phyloP scores from a whole-genome alignment of 92 coral and sea anemone genomes.

The Epizoanthus fatuus region DNA sequence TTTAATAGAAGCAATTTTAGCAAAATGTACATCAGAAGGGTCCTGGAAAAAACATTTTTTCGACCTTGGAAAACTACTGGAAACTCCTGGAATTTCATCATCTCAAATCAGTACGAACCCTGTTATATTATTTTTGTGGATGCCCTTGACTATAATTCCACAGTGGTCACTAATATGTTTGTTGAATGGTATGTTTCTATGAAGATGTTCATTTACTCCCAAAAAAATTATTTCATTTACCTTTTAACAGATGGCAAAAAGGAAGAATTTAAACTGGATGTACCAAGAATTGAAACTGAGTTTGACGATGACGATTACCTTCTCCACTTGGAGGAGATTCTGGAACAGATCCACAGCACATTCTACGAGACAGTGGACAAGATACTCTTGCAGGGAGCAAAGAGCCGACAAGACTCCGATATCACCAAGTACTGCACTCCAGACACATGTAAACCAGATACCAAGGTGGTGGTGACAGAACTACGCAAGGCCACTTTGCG shows the following conservation, averaged over 20 bases:
- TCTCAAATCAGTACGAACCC: no score
- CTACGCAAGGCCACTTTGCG: constrained; percentile 78
- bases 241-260: constrained; percentile 3
- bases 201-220: no score
- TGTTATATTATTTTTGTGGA: no score
- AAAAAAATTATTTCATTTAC: not conserved
- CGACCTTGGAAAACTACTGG: no score
- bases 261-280: constrained; percentile 21
- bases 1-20: no score
- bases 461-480: constrained; percentile 80
- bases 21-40: no score
- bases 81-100: no score
- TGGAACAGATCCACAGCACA: constrained; percentile 82
- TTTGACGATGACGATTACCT: constrained; percentile 96
- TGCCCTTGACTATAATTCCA: no score
- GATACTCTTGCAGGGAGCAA: constrained; percentile 43
- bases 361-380: constrained; percentile 79
- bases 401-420: constrained; percentile 47
- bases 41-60: no score
- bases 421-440: constrained; percentile 76
- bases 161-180: no score
- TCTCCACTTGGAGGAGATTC: constrained; percentile 92
- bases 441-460: constrained; percentile 81
- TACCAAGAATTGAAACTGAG: constrained; percentile 61
- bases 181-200: no score